Evolutionary conservation across 2,888 invertebrate genomes (phyloP), one percentile per base, ranked within the genome.

Genomic region (Pachymerium ferrugineum): DNA sequence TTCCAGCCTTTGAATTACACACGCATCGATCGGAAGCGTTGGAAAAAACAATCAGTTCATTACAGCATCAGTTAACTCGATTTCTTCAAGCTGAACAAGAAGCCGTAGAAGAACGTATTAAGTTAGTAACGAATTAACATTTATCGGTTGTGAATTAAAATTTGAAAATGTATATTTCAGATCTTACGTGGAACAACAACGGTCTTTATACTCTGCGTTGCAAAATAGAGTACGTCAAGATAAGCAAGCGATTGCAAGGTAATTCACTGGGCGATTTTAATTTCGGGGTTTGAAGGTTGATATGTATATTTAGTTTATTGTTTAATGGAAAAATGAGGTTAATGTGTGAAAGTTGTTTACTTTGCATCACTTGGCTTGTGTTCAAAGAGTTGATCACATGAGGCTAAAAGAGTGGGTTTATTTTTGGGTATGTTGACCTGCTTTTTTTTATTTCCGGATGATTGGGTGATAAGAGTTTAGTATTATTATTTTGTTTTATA

Each of bases 191-290:
- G 72, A 72, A 14, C 25, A 72, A 22, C 42, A 72, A n/a, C 12
- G 28, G 6, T 25, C 16, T 1, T 14, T 25, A 5, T 72, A 25
- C 25, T 14, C 12, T 19, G 8, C 14, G 5, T 31, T 72, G 25
- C 72, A 72, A 28, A 31, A 38, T 28, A 72, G 72, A 16, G 47
- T 72, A 1, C 42, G 72, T 12, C 42, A 47, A 47, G 72, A 72
- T 28, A 72, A 72, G 19, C 72, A 72, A 47, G 16, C 47, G 3
- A 72, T 72, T 72, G 28, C 47, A n/a, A 72, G 72, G 72, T 47
- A 29, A 72, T 10, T 47, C 25, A 3, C 33, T 33, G 4, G 19
- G 1, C n/a, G n/a, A n/a, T n/a, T 35, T 35, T 35, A 12, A 35
- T 35, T 12, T 8, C 12, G 8, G 35, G 10, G 10, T 35, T 35